Evolutionary conservation across 2,888 invertebrate genomes (phyloP).

Genomic region (Philereme transversata): DNA sequence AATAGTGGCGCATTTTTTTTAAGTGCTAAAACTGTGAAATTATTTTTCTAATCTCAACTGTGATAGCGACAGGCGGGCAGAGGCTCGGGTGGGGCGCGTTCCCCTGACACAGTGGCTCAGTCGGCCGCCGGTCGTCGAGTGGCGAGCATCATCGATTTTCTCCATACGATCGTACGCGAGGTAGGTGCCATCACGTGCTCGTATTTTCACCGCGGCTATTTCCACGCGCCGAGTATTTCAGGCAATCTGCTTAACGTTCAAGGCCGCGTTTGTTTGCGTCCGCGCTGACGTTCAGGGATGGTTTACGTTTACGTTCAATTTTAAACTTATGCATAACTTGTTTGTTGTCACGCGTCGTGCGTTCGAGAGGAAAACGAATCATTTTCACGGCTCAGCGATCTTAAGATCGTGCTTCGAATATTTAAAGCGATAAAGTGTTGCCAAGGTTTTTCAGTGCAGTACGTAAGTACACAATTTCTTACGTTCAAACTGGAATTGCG

Average conservation of each 20-base stretch:
- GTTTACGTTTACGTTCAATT: slow-evolving; percentile 61
- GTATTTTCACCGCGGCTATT: slow-evolving; percentile 79
- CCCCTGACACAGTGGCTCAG: slow-evolving; percentile 85
- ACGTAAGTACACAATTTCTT: neutral
- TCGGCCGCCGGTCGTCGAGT: slow-evolving; percentile 81
- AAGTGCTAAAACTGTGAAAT: slow-evolving; percentile 66
- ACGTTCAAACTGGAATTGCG: slow-evolving; percentile 18
- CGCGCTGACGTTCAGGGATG: slow-evolving; percentile 58
- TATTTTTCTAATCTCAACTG: slow-evolving; percentile 66
- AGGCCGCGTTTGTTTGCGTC: slow-evolving; percentile 79
- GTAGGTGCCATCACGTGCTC: slow-evolving; percentile 80
- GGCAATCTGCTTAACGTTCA: slow-evolving; percentile 79
- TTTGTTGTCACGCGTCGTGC: slow-evolving; percentile 53
- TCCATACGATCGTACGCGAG: slow-evolving; percentile 74
- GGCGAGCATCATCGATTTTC: slow-evolving; percentile 82
- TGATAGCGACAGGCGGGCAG: slow-evolving; percentile 72
- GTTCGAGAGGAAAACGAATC: slow-evolving; percentile 64
- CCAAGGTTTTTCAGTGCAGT: slow-evolving; percentile 32
- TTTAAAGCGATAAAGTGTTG: slow-evolving; percentile 63
- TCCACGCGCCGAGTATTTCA: slow-evolving; percentile 78
- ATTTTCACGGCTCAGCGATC: slow-evolving; percentile 66
- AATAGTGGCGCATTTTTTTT: slow-evolving; percentile 36
- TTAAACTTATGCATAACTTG: slow-evolving; percentile 46
- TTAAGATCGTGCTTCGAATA: slow-evolving; percentile 60
- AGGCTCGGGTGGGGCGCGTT: slow-evolving; percentile 79